Evolutionary conservation across 2,888 invertebrate genomes (phyloP).

Genomic region (Archips crataeganus): DNA sequence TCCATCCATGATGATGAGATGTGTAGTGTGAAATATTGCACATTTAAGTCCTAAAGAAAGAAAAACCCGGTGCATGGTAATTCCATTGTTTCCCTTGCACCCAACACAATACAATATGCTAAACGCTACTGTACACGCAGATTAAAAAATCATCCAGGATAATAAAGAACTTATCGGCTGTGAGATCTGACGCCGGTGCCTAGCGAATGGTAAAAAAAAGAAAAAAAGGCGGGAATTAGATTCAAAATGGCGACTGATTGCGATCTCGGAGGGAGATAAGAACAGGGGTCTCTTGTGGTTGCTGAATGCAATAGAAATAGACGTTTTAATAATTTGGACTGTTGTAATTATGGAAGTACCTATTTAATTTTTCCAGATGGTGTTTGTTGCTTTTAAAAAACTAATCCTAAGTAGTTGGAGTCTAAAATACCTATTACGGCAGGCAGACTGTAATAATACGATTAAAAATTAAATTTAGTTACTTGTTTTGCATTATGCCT

Average conservation of each 20-base stretch:
- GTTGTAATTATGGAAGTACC: slow-evolving; percentile 2
- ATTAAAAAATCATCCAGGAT: slow-evolving; percentile 84
- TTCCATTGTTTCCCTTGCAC: slow-evolving; percentile 46
- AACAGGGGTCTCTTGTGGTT: slow-evolving; percentile 75
- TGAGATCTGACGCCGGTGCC: slow-evolving; percentile 81
- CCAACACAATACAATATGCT: slow-evolving; percentile 69
- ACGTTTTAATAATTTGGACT: slow-evolving; percentile 9
- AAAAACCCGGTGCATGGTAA: slow-evolving; percentile 21
- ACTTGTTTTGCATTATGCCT: too few relatives aligned
- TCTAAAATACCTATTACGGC: too few relatives aligned
- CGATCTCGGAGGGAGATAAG: slow-evolving; percentile 78
- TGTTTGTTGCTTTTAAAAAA: background rate
- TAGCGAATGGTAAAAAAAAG: slow-evolving; percentile 71
- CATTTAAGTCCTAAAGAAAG: slow-evolving; percentile 10
- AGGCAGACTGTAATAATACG: too few relatives aligned
- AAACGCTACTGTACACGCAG: slow-evolving; percentile 72
- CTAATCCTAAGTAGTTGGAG: too few relatives aligned
- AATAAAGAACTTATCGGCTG: slow-evolving; percentile 83
- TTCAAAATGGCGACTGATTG: slow-evolving; percentile 83
- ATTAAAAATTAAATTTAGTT: too few relatives aligned
- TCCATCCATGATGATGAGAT: background rate
- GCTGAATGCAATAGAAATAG: slow-evolving; percentile 59
- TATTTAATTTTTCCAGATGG: background rate
- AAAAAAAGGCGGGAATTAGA: slow-evolving; percentile 82
- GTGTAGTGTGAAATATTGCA: slow-evolving; percentile 13